phyloP scores from a whole-genome alignment of 2,113 vertebrate species.

The Galemys pyrenaicus region DNA sequence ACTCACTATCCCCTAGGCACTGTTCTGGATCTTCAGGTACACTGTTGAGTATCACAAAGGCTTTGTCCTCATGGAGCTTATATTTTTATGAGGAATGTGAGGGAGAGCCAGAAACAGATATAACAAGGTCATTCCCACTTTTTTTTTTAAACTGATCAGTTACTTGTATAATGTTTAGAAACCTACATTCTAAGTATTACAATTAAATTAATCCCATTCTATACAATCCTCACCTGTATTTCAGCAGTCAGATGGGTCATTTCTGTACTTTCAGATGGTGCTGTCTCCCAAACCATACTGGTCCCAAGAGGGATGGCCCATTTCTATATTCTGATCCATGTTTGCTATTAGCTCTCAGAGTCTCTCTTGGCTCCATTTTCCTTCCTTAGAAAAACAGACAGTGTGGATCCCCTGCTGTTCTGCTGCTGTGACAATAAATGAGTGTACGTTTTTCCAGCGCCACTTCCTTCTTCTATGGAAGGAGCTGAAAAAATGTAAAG shows the following conservation, averaged over 20 bases:
- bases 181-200: background rate
- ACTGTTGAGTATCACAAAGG: background rate
- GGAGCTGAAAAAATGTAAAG: conserved; percentile 35
- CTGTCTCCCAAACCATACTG: background rate
- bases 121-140: background rate
- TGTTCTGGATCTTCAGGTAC: background rate
- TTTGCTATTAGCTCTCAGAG: background rate
- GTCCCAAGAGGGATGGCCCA: background rate
- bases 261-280: background rate
- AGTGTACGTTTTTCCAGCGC: background rate
- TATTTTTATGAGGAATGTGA: background rate
- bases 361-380: conserved; percentile 8
- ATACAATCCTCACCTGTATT: no score
- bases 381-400: conserved; percentile 29
- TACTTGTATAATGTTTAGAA: conserved; percentile 5
- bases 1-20: background rate
- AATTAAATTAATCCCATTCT: background rate
- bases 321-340: background rate
- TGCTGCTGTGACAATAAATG: conserved; percentile 10
- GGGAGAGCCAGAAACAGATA: background rate
- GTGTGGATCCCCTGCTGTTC: background rate
- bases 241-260: background rate
- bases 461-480: background rate
- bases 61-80: background rate
- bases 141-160: background rate